Conservation (phyloP, 2,888 invertebrate genomes). For the Abrostola tripartita region DNA sequence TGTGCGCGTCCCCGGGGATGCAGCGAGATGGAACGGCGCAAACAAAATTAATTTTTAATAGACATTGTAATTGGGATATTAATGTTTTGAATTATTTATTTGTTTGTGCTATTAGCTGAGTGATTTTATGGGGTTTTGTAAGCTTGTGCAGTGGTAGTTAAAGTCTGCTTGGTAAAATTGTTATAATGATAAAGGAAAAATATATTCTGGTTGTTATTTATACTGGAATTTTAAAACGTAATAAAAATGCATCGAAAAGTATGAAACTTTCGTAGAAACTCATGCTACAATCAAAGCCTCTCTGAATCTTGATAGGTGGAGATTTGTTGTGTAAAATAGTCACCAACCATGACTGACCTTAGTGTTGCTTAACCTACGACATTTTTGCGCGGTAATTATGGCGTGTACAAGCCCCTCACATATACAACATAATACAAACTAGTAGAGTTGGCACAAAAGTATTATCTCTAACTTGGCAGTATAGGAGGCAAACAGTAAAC, state of each 20-base stretch:
- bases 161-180: neutral
- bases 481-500: conserved; percentile 25
- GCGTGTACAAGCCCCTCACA: neutral
- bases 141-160: neutral
- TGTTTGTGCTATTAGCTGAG: conserved; percentile 25
- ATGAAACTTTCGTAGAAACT: too few species aligned
- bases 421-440: conserved; percentile 3
- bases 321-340: too few species aligned
- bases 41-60: conserved; percentile 73
- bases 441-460: conserved; percentile 10
- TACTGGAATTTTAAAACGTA: too few species aligned
- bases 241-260: too few species aligned
- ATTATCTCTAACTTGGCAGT: conserved; percentile 22
- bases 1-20: conserved; percentile 63
- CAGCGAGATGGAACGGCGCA: conserved; percentile 48
- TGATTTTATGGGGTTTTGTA: neutral
- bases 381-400: too few species aligned
- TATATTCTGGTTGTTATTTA: neutral
- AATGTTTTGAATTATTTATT: conserved; percentile 53
- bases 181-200: too few species aligned
- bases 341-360: too few species aligned
- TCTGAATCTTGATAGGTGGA: too few species aligned
- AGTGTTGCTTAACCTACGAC: too few species aligned
- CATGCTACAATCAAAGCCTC: too few species aligned
- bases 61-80: conserved; percentile 66